Conservation (phyloP, 2,113 vertebrate genomes). For the zebrafish (Danio rerio) region GRCz12tu NC_133176.1:33405501-33406000, state of each 20-base stretch:
- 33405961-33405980: constrained; percentile 95
- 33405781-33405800: not conserved
- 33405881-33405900: constrained; percentile 93
- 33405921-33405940: constrained; percentile 92
- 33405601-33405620: constrained; percentile 43
- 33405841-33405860: constrained; percentile 68
- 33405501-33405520: not conserved
- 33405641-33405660: constrained; percentile 82
- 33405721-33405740: not conserved
- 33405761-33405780: not conserved
- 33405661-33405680: constrained; percentile 77
- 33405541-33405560: not conserved
- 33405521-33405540: not conserved
- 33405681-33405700: constrained; percentile 67
- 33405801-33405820: not conserved
- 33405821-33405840: not conserved
- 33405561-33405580: not conserved
- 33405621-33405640: constrained; percentile 79
- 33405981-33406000: constrained; percentile 92
- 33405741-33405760: not conserved
- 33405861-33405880: constrained; percentile 96
- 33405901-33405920: constrained; percentile 93
- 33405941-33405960: constrained; percentile 91
- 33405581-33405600: constrained; percentile 3
- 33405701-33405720: not conserved